Evolutionary conservation across 2,888 invertebrate genomes (phyloP).

Genomic region (Seladonia tumulorum): DNA sequence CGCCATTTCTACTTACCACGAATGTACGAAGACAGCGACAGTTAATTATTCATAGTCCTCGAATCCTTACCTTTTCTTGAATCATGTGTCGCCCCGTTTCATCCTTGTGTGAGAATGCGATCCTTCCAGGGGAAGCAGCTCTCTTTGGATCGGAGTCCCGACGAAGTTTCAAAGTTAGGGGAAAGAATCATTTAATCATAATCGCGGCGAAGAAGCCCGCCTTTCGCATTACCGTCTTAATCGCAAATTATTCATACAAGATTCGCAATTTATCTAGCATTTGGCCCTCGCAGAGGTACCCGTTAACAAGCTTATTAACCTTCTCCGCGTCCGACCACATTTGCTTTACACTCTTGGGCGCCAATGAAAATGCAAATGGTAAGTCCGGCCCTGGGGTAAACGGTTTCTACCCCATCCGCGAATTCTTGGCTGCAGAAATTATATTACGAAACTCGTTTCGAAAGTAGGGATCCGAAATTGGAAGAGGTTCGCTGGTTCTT

Average conservation of each 20-base stretch:
- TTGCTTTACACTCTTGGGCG: neutral
- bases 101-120: neutral
- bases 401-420: neutral
- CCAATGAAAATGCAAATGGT: neutral
- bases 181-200: neutral
- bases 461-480: neutral
- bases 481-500: neutral
- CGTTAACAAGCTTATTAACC: constrained; percentile 1
- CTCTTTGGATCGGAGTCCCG: neutral
- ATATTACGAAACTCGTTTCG: neutral
- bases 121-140: neutral
- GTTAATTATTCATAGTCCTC: neutral
- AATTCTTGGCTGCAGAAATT: neutral
- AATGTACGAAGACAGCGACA: too few relatives aligned
- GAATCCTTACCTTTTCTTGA: neutral
- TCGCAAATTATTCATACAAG: neutral
- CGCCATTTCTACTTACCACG: too few relatives aligned
- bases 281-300: neutral
- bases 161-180: neutral
- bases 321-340: neutral
- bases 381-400: neutral
- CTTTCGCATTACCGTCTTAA: neutral
- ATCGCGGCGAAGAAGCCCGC: neutral
- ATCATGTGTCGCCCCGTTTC: neutral
- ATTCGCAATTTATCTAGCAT: neutral